Evolutionary conservation across 2,888 invertebrate species (phyloP).

Genomic region (Adelognathus sp.): DNA sequence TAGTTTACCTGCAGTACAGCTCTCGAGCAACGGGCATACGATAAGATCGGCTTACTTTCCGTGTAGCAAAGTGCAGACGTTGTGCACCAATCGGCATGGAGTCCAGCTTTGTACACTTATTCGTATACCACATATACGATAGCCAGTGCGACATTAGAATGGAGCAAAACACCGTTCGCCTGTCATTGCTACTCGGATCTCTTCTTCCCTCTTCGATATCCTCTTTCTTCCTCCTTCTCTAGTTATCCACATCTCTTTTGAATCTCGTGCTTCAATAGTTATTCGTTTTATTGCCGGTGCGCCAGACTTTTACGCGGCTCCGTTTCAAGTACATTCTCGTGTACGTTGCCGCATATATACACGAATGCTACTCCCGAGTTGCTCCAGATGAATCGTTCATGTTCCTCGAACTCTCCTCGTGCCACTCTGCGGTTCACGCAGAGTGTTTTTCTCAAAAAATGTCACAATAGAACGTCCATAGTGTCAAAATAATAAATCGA

Average conservation of each 20-base stretch:
- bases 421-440: not conserved
- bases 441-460: not conserved
- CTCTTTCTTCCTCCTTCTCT: not conserved
- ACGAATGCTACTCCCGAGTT: not conserved
- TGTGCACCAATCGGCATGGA: not conserved
- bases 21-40: slow-evolving; percentile 27
- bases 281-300: slow-evolving; percentile 12
- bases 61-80: slow-evolving; percentile 14
- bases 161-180: slow-evolving; percentile 38
- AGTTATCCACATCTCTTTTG: not conserved
- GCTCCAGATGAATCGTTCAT: not conserved
- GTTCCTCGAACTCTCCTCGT: not conserved
- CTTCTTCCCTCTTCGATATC: slow-evolving; percentile 24
- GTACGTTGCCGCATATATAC: not conserved
- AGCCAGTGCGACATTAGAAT: slow-evolving; percentile 36
- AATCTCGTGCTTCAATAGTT: slow-evolving; percentile 1
- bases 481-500: too few relatives aligned
- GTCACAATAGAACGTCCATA: not conserved
- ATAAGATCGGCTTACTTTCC: slow-evolving; percentile 44
- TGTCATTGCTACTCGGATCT: slow-evolving; percentile 39
- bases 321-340: slow-evolving; percentile 26
- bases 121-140: slow-evolving; percentile 6
- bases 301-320: slow-evolving; percentile 13
- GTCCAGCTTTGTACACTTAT: slow-evolving; percentile 10
- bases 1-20: slow-evolving; percentile 19